Percentiles rank a stretch among this genome's conserved stretches.
phyloP scores from a whole-genome alignment of 2,797 vertebrate genomes.

The Ceyx erithaca region DNA sequence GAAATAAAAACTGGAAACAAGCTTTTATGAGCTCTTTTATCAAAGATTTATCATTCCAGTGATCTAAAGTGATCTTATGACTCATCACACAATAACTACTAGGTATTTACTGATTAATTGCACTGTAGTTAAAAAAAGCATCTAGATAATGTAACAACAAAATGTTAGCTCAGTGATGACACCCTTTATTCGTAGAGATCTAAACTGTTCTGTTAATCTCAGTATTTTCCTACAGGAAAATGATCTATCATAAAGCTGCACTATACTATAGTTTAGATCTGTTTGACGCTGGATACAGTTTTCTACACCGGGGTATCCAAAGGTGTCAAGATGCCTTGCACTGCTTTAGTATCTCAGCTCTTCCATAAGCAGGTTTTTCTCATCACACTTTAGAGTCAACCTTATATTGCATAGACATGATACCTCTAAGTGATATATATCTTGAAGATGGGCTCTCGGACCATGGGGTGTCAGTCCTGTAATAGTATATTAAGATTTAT shows the following conservation, averaged over 20 bases:
- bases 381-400: constrained; percentile 80
- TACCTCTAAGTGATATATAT: constrained; percentile 87
- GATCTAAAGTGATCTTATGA: constrained; percentile 53
- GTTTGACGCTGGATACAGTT: constrained; percentile 57
- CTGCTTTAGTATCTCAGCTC: constrained; percentile 62
- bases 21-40: constrained; percentile 61
- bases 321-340: constrained; percentile 68
- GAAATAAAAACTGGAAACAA: constrained; percentile 74
- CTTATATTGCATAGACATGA: constrained; percentile 84
- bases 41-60: constrained; percentile 61
- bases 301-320: constrained; percentile 66
- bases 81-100: constrained; percentile 58
- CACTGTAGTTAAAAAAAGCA: constrained; percentile 35
- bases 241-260: constrained; percentile 83
- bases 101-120: constrained; percentile 52
- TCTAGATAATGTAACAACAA: constrained; percentile 56
- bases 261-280: constrained; percentile 83
- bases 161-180: constrained; percentile 62
- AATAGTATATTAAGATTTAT: constrained; percentile 91
- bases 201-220: constrained; percentile 62
- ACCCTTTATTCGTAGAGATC: constrained; percentile 42
- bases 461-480: constrained; percentile 87
- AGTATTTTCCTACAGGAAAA: constrained; percentile 44
- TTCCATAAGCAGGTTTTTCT: constrained; percentile 73
- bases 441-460: constrained; percentile 87